Base-by-base conservation (phyloP, 2,888 invertebrate genomes). In the Gnatocerus cornutus region DNA sequence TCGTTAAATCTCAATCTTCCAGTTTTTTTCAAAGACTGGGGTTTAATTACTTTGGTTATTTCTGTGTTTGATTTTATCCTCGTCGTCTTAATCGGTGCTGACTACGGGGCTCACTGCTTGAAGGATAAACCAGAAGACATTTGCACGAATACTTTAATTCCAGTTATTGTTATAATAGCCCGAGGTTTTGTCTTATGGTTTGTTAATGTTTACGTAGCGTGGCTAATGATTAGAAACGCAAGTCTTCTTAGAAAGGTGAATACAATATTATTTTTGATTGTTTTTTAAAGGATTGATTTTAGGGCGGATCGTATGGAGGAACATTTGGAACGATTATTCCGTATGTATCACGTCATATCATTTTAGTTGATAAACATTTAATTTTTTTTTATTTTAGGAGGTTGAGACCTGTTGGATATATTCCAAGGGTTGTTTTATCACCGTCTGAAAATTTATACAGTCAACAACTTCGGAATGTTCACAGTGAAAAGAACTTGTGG, bases 161-260 rank as follows among this genome's bases (percentile, higher is more conserved):
- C 48, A 3, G 48, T 48, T 14, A 10, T 61, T n/a, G 61, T 61
- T 5, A 61, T 61, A 46, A 33, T 37, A 9, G 61, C 61, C 3
- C 27, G 48, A 48, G 61, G 61, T 1, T 61, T 61, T 16, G 21
- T 48, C 16, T 37, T 61, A 12, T 61, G 61, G 61, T 48, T 61
- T n/a, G 48, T 61, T 14, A 61, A 61, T 27, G 61, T 61, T 1
- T 16, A 29, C 37, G 13, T 58, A 0, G 58, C 58, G 5, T 58
- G 58, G 58, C 27, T 21, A 41, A 6, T 41, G 3, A 29, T 29
- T 1, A 30, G 13, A 13, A 58, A 43, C 13, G 58, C 58, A 2
- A 29, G 29, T 5, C 14, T 45, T 12, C 21, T 58, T 16, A n/a
- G 45, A 58, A n/a, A 29, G 30, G 58, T 58, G 21, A 29, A 8